Base-by-base conservation (phyloP, 2,888 invertebrate genomes). In the Oscheius sp. region DNA sequence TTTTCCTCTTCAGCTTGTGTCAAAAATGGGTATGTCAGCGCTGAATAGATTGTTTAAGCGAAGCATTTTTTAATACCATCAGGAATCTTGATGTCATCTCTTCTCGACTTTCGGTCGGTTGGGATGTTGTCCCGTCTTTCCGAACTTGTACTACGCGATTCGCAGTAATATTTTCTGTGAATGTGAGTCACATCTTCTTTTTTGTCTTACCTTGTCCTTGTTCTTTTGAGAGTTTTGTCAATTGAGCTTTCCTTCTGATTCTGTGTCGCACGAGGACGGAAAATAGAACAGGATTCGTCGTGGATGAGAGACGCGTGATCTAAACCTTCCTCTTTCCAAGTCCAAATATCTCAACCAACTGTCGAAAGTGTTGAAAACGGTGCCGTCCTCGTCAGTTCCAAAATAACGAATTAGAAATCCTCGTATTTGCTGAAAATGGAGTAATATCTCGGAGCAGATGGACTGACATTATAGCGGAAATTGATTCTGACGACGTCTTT, bases 1-100 rank as follows among this genome's bases (percentile, higher is more conserved):
- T 75, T 69, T 58, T 80, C 78, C 59, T 83, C 83, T 46, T 76
- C 76, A 23, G 78, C 77, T 12, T 52, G 45, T 2, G 66, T 41
- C 23, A 83, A 72, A 64, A 77, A 83, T n/a, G 82, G 80, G 68
- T 83, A 82, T 27, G 41, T 53, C 7, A 81, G 58, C 13, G 58
- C 75, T 77, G 55, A 23, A 75, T 23, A 3, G 25, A 6, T 3
- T 2, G 5, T 35, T 35, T 3, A 35, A 9, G 5, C 35, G 35
- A n/a, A n/a, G 35, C 35, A 35, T 3, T 6, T 35, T 3, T 9
- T 35, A 9, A 9, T 35, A 35, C 35, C 35, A 6, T 35, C 5
- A 35, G 35, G 35, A 6, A 9, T 35, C 35, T 9, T 35, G 3
- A 35, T 35, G 3, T 35, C 35, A 9, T 35, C 35, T 35, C 35